Conservation (phyloP, 2,797 vertebrate species). For the Gallirallus australis region DNA sequence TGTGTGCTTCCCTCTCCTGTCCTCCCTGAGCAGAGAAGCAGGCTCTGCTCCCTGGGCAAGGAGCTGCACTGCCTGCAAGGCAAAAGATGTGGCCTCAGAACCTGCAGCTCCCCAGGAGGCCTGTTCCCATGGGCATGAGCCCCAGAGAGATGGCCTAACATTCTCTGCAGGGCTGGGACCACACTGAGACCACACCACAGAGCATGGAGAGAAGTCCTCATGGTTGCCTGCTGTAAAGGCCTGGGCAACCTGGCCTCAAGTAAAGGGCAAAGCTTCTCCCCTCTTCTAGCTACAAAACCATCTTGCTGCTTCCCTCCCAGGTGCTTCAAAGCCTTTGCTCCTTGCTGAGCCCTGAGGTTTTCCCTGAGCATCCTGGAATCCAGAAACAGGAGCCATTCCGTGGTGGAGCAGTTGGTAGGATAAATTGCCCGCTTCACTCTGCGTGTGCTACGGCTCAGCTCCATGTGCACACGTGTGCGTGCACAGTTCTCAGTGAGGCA, state of each 20-base stretch:
- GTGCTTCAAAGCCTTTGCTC: not conserved
- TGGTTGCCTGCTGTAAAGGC: not conserved
- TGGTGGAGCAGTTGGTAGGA: not conserved
- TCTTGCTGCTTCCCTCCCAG: not conserved
- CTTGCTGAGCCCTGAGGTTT: fast-evolving
- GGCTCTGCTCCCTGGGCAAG: not conserved
- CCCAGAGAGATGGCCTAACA: fast-evolving
- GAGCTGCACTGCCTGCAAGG: not conserved
- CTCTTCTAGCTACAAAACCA: fast-evolving
- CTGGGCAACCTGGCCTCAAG: not conserved
- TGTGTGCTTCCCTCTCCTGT: fast-evolving
- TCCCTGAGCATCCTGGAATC: not conserved
- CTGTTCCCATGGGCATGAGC: fast-evolving
- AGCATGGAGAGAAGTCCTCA: fast-evolving
- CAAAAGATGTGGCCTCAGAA: too few relatives aligned
- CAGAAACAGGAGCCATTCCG: not conserved
- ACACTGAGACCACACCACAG: fast-evolving
- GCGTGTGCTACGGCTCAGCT: fast-evolving
- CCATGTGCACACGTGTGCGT: fast-evolving
- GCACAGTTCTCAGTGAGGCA: not conserved
- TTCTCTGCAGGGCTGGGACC: not conserved
- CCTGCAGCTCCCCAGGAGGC: not conserved
- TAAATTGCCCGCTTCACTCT: fast-evolving
- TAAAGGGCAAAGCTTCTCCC: not conserved
- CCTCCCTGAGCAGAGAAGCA: not conserved